These are phyloP conservation scores for Carapus acus DNA, from an alignment of 2,797 vertebrate species.

Conservation along the genomic window DNA sequence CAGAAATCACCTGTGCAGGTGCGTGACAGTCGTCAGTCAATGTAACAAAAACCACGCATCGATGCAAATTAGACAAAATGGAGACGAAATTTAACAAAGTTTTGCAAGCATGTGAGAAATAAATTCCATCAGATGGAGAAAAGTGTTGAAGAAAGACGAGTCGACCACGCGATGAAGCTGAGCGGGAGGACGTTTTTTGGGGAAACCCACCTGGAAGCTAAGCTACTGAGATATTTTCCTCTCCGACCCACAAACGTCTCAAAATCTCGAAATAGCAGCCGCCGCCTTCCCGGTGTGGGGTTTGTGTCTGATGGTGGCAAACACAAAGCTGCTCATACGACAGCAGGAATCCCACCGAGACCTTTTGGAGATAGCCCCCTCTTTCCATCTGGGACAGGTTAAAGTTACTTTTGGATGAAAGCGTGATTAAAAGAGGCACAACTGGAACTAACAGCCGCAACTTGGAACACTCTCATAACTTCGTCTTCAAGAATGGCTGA, in stretches of 20 bases:
- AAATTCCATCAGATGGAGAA: too few species aligned
- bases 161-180: too few species aligned
- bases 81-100: too few species aligned
- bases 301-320: neutral
- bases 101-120: too few species aligned
- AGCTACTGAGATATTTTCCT: neutral
- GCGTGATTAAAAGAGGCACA: neutral
- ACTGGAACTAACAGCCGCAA: neutral
- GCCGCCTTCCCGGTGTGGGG: neutral
- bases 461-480: neutral
- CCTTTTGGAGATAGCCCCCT: neutral
- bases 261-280: neutral
- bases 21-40: too few species aligned
- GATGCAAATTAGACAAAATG: too few species aligned
- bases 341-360: neutral
- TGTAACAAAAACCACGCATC: too few species aligned
- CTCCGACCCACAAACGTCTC: neutral
- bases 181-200: too few species aligned
- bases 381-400: neutral
- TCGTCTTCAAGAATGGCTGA: neutral
- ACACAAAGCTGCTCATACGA: neutral
- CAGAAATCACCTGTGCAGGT: too few species aligned
- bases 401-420: neutral
- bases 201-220: neutral
- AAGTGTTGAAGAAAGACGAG: too few species aligned